Percentiles rank a stretch among this genome's conserved stretches.
Conservation (phyloP, 64 coral and sea anemone species). For the Stichodactyla mertensii region DNA sequence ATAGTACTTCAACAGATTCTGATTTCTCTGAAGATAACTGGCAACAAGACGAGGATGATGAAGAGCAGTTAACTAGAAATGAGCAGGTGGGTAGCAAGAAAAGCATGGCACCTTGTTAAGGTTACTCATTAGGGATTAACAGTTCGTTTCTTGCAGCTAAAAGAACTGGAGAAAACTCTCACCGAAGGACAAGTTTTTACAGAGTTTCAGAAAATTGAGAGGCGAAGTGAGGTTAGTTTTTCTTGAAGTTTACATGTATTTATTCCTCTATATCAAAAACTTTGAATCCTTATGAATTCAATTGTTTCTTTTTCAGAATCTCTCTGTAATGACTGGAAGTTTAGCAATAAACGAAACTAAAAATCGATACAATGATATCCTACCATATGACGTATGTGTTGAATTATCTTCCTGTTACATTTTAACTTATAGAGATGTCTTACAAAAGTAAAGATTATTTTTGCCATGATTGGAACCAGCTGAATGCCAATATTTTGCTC, state of each 20-base stretch:
- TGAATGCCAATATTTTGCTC: no score
- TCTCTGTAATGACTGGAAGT: slow-evolving; percentile 55
- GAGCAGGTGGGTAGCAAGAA: slow-evolving; percentile 32
- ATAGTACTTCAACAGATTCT: slow-evolving; percentile 95
- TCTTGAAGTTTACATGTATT: not conserved
- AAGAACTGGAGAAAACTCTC: slow-evolving; percentile 68
- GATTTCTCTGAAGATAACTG: slow-evolving; percentile 54
- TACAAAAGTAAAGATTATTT: no score
- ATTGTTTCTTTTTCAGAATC: slow-evolving; percentile 42
- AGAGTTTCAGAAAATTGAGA: slow-evolving; percentile 73
- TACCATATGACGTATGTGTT: slow-evolving; percentile 77
- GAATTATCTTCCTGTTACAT: not conserved
- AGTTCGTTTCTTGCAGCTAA: slow-evolving; percentile 28
- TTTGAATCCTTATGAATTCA: not conserved
- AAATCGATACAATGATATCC: slow-evolving; percentile 88
- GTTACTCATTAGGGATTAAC: not conserved
- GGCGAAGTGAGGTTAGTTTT: slow-evolving; percentile 59
- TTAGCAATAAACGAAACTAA: slow-evolving; percentile 48
- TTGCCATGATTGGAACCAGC: no score
- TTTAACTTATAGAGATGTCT: not conserved
- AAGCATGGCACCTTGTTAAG: not conserved
- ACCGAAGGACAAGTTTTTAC: slow-evolving; percentile 73
- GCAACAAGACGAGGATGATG: slow-evolving; percentile 35
- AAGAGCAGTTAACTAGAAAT: slow-evolving; percentile 45
- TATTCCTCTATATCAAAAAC: not conserved